Evolutionary conservation across 2,888 invertebrate species (phyloP), one percentile per base, ranked within the genome.

Genomic region (Himalopsyche japonica): DNA sequence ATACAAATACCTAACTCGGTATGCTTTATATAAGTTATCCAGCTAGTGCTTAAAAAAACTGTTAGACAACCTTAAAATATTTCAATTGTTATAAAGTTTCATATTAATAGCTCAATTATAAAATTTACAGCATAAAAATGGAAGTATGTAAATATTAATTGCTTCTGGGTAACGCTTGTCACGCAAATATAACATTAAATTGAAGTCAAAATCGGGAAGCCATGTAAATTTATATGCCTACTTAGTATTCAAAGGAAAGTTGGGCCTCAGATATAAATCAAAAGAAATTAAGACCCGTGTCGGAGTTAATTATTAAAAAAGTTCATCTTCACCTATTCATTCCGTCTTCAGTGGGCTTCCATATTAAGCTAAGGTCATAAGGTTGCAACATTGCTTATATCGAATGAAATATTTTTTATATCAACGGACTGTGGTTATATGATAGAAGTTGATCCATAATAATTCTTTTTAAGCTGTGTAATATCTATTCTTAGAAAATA

Each of bases 251-350:
- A 85, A 86, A 84, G 83, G 43, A 84, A 84, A 85, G 32, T 81
- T 57, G 34, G 82, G 79, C 78, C 81, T 70, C 47, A 83, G 86
- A 87, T 87, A 87, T 86, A 87, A 87, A 87, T 87, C 87, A 87
- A 87, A 87, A 86, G 86, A 86, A 85, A 85, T 86, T 85, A 86
- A 87, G 82, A 81, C 84, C 82, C 84, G 78, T 81, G 81, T 81
- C 86, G 80, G 81, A 87, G 86, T 87, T 87, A 87, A 87, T 87
- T 87, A 87, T 87, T 86, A 87, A 87, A 86, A 87, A 87, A 87
- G 86, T 87, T 87, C 86, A 87, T 87, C 87, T 82, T 79, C 85
- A 86, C 86, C 86, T 85, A 86, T 86, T 85, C 86, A 85, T 85
- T 83, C 64, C 64, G 81, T 81, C 78, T 80, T 83, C 76, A 57